Evolutionary conservation across 2,113 vertebrate genomes (phyloP).

Genomic region (Brachyhypopomus gauderio): DNA sequence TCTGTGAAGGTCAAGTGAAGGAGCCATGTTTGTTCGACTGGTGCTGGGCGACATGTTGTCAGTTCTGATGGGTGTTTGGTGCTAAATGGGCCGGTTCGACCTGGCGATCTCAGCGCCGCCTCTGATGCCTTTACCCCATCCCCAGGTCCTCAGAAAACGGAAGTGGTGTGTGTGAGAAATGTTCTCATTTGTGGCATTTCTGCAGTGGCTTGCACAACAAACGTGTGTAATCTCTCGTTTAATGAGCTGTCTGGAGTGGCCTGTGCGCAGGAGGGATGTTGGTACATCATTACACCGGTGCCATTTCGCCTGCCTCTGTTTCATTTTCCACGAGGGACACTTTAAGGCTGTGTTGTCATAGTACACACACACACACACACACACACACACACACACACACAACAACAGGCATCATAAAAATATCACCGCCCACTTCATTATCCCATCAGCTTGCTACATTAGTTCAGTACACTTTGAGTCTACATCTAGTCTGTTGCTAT

Average conservation of each 20-base stretch:
- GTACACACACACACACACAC: slow-evolving; percentile 30
- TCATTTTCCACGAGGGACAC: slow-evolving; percentile 41
- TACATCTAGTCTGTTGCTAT: too few species aligned
- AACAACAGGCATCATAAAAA: background rate
- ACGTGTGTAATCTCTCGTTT: background rate
- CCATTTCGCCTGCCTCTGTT: slow-evolving; percentile 18
- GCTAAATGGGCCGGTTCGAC: background rate
- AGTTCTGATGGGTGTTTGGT: background rate
- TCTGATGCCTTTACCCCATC: background rate
- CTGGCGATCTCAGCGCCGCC: background rate
- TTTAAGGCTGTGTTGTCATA: slow-evolving; percentile 53
- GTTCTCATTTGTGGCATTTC: background rate
- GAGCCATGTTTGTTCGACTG: background rate
- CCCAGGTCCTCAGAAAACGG: background rate
- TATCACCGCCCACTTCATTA: background rate
- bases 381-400: slow-evolving; percentile 18
- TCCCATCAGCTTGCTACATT: background rate
- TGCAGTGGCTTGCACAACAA: background rate
- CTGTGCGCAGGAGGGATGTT: background rate
- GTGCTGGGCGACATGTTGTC: background rate
- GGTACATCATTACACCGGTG: background rate
- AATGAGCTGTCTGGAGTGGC: background rate
- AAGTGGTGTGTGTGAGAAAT: background rate
- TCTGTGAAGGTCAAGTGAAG: background rate
- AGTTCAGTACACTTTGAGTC: too few species aligned